Percentiles rank a stretch among this genome's conserved stretches.
Conservation (phyloP, 2,797 vertebrate species). For the Phylloscopus collybita region DNA sequence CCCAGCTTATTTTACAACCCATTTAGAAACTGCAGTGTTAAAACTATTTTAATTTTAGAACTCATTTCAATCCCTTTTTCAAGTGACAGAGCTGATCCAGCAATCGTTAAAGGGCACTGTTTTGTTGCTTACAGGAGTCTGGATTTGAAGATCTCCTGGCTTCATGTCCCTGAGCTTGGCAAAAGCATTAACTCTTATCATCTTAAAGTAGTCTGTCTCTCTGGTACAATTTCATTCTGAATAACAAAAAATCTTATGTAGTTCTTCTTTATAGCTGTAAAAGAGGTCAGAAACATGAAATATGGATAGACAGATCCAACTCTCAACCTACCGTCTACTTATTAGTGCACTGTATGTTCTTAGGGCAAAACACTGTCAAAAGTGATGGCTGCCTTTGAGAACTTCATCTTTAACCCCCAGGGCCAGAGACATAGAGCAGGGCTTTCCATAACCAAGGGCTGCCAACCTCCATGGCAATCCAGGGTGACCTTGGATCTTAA, state of each 20-base stretch:
- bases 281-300: not conserved
- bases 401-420: not conserved
- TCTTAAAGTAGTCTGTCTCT: not conserved
- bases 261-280: not conserved
- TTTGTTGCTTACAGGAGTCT: not conserved
- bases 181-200: not conserved
- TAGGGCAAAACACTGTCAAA: not conserved
- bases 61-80: slow-evolving; percentile 5
- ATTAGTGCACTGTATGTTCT: not conserved
- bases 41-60: slow-evolving; percentile 21
- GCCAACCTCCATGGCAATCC: not conserved
- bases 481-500: not conserved
- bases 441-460: not conserved
- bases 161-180: not conserved
- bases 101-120: not conserved
- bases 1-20: slow-evolving; percentile 29
- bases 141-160: not conserved
- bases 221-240: not conserved
- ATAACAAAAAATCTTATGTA: not conserved
- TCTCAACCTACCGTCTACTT: not conserved
- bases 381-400: not conserved
- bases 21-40: slow-evolving; percentile 23
- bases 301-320: not conserved
- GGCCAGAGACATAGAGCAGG: not conserved
- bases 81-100: not conserved